These are phyloP conservation scores for Antheraea mylitta DNA, from an alignment of 1,140 invertebrate species.

Conservation along the genomic window DNA sequence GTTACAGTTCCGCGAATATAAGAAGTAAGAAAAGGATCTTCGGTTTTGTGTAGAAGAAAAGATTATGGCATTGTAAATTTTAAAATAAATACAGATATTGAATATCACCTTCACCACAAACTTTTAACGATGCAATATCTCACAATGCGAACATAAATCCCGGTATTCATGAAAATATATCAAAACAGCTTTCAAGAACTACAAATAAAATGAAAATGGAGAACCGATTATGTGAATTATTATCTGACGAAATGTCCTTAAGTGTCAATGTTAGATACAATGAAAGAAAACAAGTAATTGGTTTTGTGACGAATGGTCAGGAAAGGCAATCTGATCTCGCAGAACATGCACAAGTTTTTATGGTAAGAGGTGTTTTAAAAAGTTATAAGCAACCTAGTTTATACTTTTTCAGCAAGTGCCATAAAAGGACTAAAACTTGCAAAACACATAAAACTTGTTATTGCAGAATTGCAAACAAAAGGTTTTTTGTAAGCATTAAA, in stretches of 20 bases:
- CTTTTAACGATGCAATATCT: too few species aligned
- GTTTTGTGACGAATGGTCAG: slow-evolving; percentile 29
- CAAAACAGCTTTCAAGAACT: too few species aligned
- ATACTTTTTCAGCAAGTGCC: too few species aligned
- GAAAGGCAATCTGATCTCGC: slow-evolving; percentile 20
- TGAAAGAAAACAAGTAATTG: slow-evolving; percentile 23
- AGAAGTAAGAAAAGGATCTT: slow-evolving; percentile 17
- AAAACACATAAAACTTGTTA: not conserved
- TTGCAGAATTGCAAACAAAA: not conserved
- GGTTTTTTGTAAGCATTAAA: slow-evolving; percentile 3
- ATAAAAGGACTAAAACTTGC: too few species aligned
- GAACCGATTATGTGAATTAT: slow-evolving; percentile 26
- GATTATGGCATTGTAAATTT: slow-evolving; percentile 17
- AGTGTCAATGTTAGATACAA: slow-evolving; percentile 18
- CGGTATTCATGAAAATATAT: too few species aligned
- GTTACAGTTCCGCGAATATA: not conserved
- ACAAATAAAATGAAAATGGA: slow-evolving; percentile 23
- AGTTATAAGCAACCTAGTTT: too few species aligned
- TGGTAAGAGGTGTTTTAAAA: slow-evolving; percentile 23
- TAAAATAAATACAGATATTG: too few species aligned
- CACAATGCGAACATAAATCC: too few species aligned
- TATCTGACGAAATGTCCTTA: slow-evolving; percentile 22
- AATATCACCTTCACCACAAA: too few species aligned
- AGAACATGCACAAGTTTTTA: slow-evolving; percentile 35
- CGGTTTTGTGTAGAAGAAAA: slow-evolving; percentile 23